phyloP scores from a whole-genome alignment of 2,888 invertebrate genomes.

The Salticus scenicus region DNA sequence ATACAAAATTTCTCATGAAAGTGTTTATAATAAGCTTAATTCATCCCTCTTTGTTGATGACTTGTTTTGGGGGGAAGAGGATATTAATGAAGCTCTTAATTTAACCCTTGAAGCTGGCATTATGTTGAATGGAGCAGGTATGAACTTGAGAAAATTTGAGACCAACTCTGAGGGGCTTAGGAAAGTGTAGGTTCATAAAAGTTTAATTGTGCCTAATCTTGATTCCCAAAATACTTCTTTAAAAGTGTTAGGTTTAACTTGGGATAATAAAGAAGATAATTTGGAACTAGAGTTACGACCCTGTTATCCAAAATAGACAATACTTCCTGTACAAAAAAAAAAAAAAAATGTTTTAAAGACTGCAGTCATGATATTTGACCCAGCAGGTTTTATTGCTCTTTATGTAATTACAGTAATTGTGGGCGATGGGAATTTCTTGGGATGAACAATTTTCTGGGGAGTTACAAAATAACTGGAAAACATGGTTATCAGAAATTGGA shows the following conservation, averaged over 20 bases:
- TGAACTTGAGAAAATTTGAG: slow-evolving; percentile 17
- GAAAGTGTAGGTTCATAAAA: not conserved
- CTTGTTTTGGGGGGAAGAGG: not conserved
- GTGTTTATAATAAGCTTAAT: not conserved
- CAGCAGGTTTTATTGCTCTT: not conserved
- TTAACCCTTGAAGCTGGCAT: not conserved
- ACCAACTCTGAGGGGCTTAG: not conserved
- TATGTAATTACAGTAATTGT: slow-evolving; percentile 2
- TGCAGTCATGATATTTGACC: not conserved
- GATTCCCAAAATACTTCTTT: not conserved
- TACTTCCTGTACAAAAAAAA: not conserved
- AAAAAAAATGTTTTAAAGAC: not conserved
- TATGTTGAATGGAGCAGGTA: not conserved
- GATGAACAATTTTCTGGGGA: not conserved
- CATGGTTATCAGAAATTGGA: not conserved
- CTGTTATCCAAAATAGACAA: not conserved
- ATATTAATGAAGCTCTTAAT: not conserved
- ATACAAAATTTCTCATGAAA: not conserved
- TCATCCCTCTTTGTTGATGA: not conserved
- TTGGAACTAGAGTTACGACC: not conserved
- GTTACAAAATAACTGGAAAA: not conserved
- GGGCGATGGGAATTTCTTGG: slow-evolving; percentile 4
- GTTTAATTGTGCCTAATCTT: not conserved
- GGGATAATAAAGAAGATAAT: not conserved
- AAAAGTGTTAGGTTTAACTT: slow-evolving; percentile 8